Conservation (phyloP, 2,797 vertebrate genomes). For the Characodon lateralis region DNA sequence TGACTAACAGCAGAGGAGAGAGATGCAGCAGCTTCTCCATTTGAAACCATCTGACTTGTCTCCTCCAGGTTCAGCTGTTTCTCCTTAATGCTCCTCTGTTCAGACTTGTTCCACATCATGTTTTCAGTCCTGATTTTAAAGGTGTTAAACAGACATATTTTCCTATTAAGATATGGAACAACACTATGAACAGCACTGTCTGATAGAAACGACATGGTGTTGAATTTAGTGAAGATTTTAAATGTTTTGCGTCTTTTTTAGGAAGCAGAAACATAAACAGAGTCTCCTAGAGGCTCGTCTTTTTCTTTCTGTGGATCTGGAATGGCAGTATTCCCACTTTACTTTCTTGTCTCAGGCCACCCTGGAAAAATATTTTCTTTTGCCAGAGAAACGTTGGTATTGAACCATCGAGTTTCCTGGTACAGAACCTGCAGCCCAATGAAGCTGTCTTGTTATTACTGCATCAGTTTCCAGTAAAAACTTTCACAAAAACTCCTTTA, state of each 20-base stretch:
- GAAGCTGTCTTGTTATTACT: constrained; percentile 3
- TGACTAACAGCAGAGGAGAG: not conserved
- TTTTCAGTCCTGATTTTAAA: constrained; percentile 10
- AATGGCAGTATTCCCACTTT: constrained; percentile 20
- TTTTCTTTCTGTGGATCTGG: constrained; percentile 2
- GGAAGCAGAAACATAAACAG: not conserved
- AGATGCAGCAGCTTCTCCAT: not conserved
- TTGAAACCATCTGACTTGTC: constrained; percentile 19
- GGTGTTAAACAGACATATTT: too few species aligned
- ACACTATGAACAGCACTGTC: not conserved
- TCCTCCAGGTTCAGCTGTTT: constrained; percentile 31
- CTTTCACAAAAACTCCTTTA: not conserved
- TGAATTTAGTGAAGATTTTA: not conserved
- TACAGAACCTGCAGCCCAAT: constrained; percentile 34
- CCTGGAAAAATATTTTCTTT: constrained; percentile 64
- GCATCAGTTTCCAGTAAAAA: constrained; percentile 9
- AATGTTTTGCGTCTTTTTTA: not conserved
- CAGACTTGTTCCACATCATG: constrained; percentile 3
- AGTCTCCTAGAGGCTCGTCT: not conserved
- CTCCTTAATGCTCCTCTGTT: constrained; percentile 15
- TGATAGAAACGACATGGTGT: not conserved
- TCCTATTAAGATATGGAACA: too few species aligned
- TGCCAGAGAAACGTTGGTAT: constrained; percentile 67
- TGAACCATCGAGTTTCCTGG: constrained; percentile 70
- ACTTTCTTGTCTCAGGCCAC: constrained; percentile 4